Evolutionary conservation across 1,140 invertebrate genomes (phyloP).

Genomic region (Adoxophyes honmai): DNA sequence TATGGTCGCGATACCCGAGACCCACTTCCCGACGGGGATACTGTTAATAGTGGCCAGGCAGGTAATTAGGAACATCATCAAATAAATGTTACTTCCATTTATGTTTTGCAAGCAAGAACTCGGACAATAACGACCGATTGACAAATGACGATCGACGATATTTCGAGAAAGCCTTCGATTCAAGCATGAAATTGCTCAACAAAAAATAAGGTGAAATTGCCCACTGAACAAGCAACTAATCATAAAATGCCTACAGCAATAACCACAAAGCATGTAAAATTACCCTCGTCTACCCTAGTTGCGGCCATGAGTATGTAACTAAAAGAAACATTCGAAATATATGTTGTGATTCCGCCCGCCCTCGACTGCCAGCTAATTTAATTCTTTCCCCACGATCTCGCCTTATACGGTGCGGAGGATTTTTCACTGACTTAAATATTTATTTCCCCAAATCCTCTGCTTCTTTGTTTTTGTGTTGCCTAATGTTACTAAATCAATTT

Average conservation of each 20-base stretch:
- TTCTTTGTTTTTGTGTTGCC: neutral
- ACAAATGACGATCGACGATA: no score
- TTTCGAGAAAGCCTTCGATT: no score
- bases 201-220: constrained; percentile 3
- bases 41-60: constrained; percentile 7
- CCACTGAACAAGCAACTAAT: constrained; percentile 9
- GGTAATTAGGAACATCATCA: constrained; percentile 24
- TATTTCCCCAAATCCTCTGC: constrained; percentile 3
- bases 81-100: constrained; percentile 18
- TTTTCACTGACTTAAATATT: constrained; percentile 11
- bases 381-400: constrained; percentile 30
- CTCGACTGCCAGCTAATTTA: constrained; percentile 21
- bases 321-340: constrained; percentile 11
- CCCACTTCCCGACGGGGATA: neutral
- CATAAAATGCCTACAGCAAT: constrained; percentile 7
- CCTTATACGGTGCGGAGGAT: constrained; percentile 14
- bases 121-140: no score
- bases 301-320: constrained; percentile 13
- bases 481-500: constrained; percentile 14
- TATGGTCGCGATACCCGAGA: constrained; percentile 36
- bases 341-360: constrained; percentile 9
- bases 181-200: neutral
- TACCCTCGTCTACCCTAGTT: constrained; percentile 6
- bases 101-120: no score
- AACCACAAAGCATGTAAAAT: constrained; percentile 15